Evolutionary conservation across 2,888 invertebrate species (phyloP).

Genomic region (Podotricha telesiphe): DNA sequence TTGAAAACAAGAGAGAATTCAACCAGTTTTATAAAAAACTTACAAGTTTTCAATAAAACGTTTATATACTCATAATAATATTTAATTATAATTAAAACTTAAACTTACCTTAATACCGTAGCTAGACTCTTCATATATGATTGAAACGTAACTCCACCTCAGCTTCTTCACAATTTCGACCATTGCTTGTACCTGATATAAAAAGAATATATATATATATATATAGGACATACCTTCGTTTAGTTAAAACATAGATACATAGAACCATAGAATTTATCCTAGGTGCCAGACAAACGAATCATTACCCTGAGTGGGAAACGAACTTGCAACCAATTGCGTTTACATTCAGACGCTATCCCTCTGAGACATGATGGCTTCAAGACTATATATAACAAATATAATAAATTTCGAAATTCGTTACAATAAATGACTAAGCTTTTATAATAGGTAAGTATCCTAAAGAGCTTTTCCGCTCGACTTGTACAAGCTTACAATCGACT

Average conservation of each 20-base stretch:
- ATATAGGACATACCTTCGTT: neutral
- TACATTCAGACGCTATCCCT: neutral
- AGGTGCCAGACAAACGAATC: too few relatives aligned
- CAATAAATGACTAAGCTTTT: conserved; percentile 7
- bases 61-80: too few relatives aligned
- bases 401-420: neutral
- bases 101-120: conserved; percentile 96
- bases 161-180: conserved; percentile 94
- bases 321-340: neutral
- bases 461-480: conserved; percentile 15
- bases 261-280: too few relatives aligned
- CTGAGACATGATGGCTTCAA: neutral
- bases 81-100: too few relatives aligned
- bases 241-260: too few relatives aligned
- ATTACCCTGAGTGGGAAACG: neutral
- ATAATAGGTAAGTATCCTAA: conserved; percentile 14
- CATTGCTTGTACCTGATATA: conserved; percentile 90
- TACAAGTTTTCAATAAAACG: too few relatives aligned
- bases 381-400: neutral
- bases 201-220: neutral
- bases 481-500: conserved; percentile 15
- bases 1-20: too few relatives aligned
- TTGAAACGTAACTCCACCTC: conserved; percentile 97
- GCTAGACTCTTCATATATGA: conserved; percentile 97
- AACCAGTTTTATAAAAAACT: too few relatives aligned